Conservation (phyloP, 2,888 invertebrate species). For the Opisthograptis luteolata region DNA sequence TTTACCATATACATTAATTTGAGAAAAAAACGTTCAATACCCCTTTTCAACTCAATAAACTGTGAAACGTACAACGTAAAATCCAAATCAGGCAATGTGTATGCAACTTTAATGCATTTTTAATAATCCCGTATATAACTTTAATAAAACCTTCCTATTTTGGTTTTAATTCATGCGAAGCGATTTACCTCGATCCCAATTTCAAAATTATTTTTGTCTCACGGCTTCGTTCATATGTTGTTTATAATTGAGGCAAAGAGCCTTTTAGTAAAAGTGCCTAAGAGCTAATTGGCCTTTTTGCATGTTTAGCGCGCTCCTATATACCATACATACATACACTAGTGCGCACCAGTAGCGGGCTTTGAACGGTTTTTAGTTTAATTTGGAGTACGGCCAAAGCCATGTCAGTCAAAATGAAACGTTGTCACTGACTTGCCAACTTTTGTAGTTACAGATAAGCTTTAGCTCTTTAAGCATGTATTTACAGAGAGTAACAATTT, state of each 20-base stretch:
- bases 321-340: background rate
- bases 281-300: background rate
- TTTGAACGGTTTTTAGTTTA: slow-evolving; percentile 54
- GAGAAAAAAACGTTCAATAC: slow-evolving; percentile 15
- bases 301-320: slow-evolving; percentile 1
- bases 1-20: slow-evolving; percentile 13
- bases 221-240: slow-evolving; percentile 4
- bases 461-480: slow-evolving; percentile 20
- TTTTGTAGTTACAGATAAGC: slow-evolving; percentile 17
- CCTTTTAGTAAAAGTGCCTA: background rate
- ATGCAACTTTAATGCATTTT: slow-evolving; percentile 29
- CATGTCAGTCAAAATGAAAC: slow-evolving; percentile 54
- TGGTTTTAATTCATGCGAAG: slow-evolving; percentile 24
- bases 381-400: slow-evolving; percentile 64
- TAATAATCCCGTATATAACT: slow-evolving; percentile 25
- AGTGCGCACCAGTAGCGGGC: slow-evolving; percentile 33
- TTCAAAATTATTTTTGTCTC: slow-evolving; percentile 22
- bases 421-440: slow-evolving; percentile 51
- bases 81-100: slow-evolving; percentile 25
- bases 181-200: slow-evolving; percentile 38
- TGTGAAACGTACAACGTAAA: slow-evolving; percentile 16
- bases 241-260: slow-evolving; percentile 4
- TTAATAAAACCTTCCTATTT: slow-evolving; percentile 36
- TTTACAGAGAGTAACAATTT: no score
- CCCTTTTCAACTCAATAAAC: slow-evolving; percentile 21